Base-by-base conservation (phyloP, 2,888 invertebrate genomes). In the Mesoligia furuncula region DNA sequence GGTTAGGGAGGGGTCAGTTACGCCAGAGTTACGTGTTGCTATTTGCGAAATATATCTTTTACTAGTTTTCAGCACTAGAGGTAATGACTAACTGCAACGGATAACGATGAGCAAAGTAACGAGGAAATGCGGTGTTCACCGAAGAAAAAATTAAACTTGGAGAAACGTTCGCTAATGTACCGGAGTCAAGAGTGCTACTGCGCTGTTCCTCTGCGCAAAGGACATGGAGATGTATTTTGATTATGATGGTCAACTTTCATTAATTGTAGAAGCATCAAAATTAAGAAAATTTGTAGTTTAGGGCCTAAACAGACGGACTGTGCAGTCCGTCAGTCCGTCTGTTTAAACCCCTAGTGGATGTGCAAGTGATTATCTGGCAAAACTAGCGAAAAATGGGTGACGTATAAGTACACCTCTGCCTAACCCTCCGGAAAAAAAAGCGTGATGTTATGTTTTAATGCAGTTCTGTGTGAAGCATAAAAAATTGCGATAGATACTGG, bases 1-100 rank as follows among this genome's bases (percentile, higher is more conserved):
- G n/a, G 31, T 39, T 77, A 42, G 15, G 57, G 24, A 59, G 27
- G 27, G 76, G 45, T 64, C 54, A 75, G 83, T 75, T 11, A 45
- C 31, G 36, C 13, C 20, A 36, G 6, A 20, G n/a, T 45, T 11
- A 61, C 24, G 24, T 62, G 27, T 20, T 9, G 11, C 42, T 39
- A 24, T 17, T 54, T 80, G 42, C 20, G 11, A 77, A 51, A 59
- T 27, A 39, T 61, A 31, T 69, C 15, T 48, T 64, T 13, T 13
- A 64, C 0, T 9, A n/a, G 66, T 51, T 39, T 2, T 20, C 2
- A 68, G 51, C 3, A 27, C 11, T 2, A 48, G 27, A 27, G 17
- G 11, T 48, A 27, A 11, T 11, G 59, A 51, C 20, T 24, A 17
- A 48, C 8, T 48, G 78, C 11, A 48, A 13, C 27, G 27, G 79